A percentile compares a stretch with the other conserved stretches of the same genome.
Evolutionary conservation across 2,888 invertebrate species (phyloP).

Genomic region (Dicyrtoma fusca): DNA sequence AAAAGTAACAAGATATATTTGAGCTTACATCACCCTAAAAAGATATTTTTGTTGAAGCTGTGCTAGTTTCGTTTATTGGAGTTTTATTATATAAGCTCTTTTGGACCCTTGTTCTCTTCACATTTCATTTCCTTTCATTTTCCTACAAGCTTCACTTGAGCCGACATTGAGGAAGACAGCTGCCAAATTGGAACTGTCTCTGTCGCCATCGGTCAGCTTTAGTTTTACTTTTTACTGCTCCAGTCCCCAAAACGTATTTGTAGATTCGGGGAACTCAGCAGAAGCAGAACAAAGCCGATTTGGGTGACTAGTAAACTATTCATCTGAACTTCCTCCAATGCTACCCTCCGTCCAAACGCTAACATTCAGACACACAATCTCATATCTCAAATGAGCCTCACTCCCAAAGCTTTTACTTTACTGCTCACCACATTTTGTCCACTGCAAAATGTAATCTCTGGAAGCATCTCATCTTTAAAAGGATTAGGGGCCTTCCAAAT

Average conservation of each 20-base stretch:
- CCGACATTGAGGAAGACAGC: constrained; percentile 48
- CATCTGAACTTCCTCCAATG: background rate
- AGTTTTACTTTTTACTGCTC: background rate
- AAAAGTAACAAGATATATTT: too few species aligned
- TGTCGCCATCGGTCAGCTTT: constrained; percentile 32
- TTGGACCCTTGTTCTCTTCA: constrained; percentile 25
- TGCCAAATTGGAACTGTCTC: constrained; percentile 51
- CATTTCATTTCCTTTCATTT: constrained; percentile 39
- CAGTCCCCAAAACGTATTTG: background rate
- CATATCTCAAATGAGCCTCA: too few species aligned
- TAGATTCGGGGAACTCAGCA: background rate
- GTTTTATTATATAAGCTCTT: constrained; percentile 1
- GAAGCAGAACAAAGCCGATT: constrained; percentile 29
- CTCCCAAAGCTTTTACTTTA: too few species aligned
- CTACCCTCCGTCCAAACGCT: background rate
- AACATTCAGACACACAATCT: too few species aligned
- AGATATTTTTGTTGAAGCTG: background rate
- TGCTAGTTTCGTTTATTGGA: constrained; percentile 15
- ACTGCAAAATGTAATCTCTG: too few species aligned
- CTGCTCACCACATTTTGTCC: too few species aligned
- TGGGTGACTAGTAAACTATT: constrained; percentile 19
- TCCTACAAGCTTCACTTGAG: constrained; percentile 34
- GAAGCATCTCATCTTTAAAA: too few species aligned
- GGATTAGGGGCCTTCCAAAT: too few species aligned
- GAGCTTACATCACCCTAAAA: background rate